Conservation (phyloP, 2,888 invertebrate species). For the Hecatera dysodea region DNA sequence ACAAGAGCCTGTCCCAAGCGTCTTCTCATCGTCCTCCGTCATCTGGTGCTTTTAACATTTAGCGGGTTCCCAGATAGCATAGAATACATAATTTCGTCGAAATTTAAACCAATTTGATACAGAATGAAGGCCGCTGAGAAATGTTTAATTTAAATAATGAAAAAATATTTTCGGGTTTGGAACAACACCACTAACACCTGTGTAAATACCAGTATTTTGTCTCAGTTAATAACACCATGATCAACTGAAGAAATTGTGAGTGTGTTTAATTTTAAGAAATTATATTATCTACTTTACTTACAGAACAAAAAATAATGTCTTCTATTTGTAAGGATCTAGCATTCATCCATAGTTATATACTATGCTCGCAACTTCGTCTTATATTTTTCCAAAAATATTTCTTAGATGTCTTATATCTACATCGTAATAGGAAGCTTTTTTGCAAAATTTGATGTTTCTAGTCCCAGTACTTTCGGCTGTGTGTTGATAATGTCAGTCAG, state of each 20-base stretch:
- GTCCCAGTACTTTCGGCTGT: too few species aligned
- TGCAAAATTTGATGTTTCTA: too few species aligned
- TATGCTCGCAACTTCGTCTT: too few species aligned
- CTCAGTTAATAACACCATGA: not conserved
- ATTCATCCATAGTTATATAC: too few species aligned
- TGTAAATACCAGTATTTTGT: not conserved
- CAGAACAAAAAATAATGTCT: too few species aligned
- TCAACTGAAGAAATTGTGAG: not conserved
- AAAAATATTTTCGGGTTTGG: not conserved
- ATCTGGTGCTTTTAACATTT: not conserved
- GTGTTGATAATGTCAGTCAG: too few species aligned
- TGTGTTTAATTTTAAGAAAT: not conserved
- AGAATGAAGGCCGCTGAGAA: not conserved
- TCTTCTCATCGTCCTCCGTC: not conserved
- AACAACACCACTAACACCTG: not conserved
- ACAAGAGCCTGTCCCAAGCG: not conserved
- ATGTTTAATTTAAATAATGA: not conserved
- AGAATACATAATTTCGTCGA: too few species aligned
- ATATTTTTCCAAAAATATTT: too few species aligned
- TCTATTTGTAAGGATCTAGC: too few species aligned
- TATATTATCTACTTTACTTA: not conserved
- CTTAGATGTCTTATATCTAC: too few species aligned
- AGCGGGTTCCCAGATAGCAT: not conserved
- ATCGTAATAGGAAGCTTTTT: too few species aligned
- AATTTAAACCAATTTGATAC: not conserved